Evolutionary conservation across 2,797 vertebrate genomes (phyloP).

Genomic region (Mus caroli): DNA sequence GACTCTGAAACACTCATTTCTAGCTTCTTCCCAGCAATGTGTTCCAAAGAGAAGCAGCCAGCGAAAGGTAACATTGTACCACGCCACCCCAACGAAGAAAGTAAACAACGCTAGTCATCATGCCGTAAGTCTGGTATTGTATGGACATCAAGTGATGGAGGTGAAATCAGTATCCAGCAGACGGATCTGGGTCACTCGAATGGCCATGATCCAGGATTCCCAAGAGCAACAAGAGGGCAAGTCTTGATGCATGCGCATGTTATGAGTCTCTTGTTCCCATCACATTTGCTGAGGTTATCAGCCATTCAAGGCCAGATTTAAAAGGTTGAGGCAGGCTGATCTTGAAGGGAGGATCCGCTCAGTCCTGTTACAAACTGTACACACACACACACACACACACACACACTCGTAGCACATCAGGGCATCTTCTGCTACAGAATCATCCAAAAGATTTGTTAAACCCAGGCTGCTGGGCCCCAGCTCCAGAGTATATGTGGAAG

Average conservation of each 20-base stretch:
- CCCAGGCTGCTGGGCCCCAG: too few relatives aligned
- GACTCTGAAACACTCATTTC: not conserved
- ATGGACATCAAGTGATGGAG: not conserved
- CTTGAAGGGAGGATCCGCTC: not conserved
- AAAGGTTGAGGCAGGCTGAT: not conserved
- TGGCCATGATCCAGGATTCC: not conserved
- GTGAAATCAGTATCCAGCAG: not conserved
- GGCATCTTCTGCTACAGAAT: not conserved
- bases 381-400: too few relatives aligned
- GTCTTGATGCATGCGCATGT: not conserved
- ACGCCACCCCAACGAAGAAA: not conserved
- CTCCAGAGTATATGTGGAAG: rapidly evolving
- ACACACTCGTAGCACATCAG: too few relatives aligned
- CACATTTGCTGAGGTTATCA: not conserved
- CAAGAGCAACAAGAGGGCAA: not conserved
- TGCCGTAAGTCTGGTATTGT: not conserved
- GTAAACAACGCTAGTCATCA: not conserved
- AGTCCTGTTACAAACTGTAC: not conserved
- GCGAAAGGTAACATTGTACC: not conserved
- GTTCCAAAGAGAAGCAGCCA: not conserved
- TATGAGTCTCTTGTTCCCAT: not conserved
- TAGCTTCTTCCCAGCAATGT: not conserved
- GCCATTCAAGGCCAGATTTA: not conserved
- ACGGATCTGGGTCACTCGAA: not conserved
- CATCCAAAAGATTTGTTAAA: not conserved